Evolutionary conservation across 1,140 invertebrate species (phyloP).

Genomic region (Cryptotermes secundus): DNA sequence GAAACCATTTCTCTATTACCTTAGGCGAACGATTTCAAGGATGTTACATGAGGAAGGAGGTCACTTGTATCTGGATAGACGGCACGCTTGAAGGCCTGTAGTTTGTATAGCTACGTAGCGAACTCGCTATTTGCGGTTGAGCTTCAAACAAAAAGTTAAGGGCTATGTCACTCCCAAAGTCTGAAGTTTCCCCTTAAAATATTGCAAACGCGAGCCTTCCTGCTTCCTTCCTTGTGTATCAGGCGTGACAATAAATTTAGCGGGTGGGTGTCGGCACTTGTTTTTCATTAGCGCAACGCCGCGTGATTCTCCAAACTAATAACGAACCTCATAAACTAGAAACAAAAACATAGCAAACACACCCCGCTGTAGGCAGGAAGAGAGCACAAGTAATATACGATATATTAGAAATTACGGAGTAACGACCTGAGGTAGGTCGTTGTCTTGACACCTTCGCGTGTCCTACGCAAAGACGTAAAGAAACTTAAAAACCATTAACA

Average conservation of each 20-base stretch:
- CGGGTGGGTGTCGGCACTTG: constrained; percentile 6
- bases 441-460: background rate
- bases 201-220: background rate
- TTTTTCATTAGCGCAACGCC: background rate
- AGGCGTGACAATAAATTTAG: constrained; percentile 19
- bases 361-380: background rate
- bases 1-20: too few relatives aligned
- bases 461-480: too few relatives aligned
- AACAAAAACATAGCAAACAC: constrained; percentile 6
- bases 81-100: too few relatives aligned
- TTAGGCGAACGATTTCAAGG: too few relatives aligned
- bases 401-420: constrained; percentile 4
- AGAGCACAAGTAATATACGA: background rate
- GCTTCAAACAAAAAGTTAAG: too few relatives aligned
- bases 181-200: too few relatives aligned
- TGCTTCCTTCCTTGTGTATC: background rate
- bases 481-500: too few relatives aligned
- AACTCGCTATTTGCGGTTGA: too few relatives aligned
- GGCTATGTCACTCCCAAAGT: too few relatives aligned
- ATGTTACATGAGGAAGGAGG: too few relatives aligned
- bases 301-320: constrained; percentile 18
- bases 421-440: background rate
- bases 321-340: constrained; percentile 16
- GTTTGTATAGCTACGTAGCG: too few relatives aligned
- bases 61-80: too few relatives aligned